Conservation (phyloP, 2,888 invertebrate species). For the Chrysina gloriosa region DNA sequence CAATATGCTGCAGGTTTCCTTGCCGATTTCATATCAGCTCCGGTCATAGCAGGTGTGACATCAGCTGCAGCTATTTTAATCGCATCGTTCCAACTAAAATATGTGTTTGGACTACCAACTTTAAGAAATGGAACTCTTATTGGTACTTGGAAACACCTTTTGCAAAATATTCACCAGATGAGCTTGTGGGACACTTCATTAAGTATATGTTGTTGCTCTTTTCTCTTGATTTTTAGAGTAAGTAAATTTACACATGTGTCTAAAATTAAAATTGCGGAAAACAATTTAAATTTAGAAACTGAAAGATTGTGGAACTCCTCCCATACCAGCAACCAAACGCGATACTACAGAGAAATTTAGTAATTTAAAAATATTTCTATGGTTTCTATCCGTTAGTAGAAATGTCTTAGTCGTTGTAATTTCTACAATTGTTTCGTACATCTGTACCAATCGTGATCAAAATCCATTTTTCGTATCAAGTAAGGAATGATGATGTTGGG, state of each 20-base stretch:
- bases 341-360: constrained; percentile 57
- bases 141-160: constrained; percentile 71
- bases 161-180: constrained; percentile 68
- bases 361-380: constrained; percentile 67
- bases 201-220: constrained; percentile 71
- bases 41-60: constrained; percentile 81
- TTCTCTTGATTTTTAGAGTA: constrained; percentile 74
- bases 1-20: constrained; percentile 77
- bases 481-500: constrained; percentile 53
- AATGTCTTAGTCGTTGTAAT: constrained; percentile 78
- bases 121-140: constrained; percentile 65
- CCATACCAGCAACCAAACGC: constrained; percentile 59
- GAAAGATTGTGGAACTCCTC: constrained; percentile 66
- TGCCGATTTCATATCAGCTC: constrained; percentile 79
- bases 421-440: constrained; percentile 70
- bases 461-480: constrained; percentile 73
- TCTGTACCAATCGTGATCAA: constrained; percentile 65
- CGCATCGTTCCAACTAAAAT: constrained; percentile 80
- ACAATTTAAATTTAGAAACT: constrained; percentile 67
- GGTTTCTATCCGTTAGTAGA: constrained; percentile 75
- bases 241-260: constrained; percentile 47
- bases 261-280: background rate
- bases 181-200: constrained; percentile 72
- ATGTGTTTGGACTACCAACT: constrained; percentile 69
- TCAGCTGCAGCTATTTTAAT: constrained; percentile 82